Percentiles rank a stretch among this genome's conserved stretches.
Conservation (phyloP, 35 echinoderm and acorn worm genomes). For the Apostichopus parvimensis region DNA sequence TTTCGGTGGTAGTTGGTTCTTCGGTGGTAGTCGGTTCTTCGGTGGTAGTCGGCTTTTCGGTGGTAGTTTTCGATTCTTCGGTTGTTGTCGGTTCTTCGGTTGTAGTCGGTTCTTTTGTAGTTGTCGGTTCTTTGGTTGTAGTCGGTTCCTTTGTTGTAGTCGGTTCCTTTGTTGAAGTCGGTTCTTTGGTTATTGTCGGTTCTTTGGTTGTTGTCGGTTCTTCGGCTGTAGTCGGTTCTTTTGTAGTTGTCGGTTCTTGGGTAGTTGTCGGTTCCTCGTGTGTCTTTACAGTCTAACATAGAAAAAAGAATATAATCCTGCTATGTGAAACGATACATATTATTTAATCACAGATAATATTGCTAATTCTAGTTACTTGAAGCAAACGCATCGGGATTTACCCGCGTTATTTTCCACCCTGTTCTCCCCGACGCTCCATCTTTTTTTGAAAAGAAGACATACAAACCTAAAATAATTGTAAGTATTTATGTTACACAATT, state of each 20-base stretch:
- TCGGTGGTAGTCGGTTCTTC: not conserved
- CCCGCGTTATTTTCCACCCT: not conserved
- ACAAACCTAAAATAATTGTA: not conserved
- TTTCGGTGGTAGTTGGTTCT: not conserved
- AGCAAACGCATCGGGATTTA: not conserved
- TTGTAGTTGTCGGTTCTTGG: no score
- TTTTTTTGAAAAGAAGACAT: not conserved
- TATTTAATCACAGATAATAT: not conserved
- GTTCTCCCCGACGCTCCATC: not conserved
- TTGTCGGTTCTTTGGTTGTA: not conserved
- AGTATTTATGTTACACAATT: no score
- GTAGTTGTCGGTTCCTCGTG: not conserved
- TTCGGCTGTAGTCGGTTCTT: no score
- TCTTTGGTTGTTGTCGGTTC: no score
- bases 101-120: not conserved
- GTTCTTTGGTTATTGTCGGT: no score
- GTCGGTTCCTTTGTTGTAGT: not conserved
- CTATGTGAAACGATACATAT: not conserved
- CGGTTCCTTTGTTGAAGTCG: no score
- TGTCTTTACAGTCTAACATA: not conserved
- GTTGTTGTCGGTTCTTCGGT: not conserved
- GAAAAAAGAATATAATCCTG: no score
- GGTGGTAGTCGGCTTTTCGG: not conserved
- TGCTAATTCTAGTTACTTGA: not conserved
- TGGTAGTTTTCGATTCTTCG: not conserved